phyloP scores from a whole-genome alignment of 1,140 invertebrate genomes.

The Drosophila parabipectinata region DNA sequence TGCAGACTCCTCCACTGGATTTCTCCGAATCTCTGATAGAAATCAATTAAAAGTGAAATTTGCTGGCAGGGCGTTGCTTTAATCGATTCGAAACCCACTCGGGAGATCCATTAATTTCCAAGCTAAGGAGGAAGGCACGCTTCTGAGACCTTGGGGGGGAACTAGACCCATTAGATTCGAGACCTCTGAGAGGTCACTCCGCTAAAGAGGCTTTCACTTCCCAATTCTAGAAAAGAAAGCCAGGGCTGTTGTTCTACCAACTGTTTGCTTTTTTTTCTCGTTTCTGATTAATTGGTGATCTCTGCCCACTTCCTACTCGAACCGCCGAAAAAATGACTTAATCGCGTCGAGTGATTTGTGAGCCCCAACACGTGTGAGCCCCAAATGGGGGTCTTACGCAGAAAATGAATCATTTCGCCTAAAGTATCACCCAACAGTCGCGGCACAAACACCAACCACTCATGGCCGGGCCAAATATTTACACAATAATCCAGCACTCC shows the following conservation, averaged over 20 bases:
- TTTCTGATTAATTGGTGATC: constrained; percentile 44
- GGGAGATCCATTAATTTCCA: constrained; percentile 62
- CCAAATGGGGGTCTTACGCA: constrained; percentile 24
- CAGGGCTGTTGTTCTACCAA: constrained; percentile 27
- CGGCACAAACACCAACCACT: constrained; percentile 29
- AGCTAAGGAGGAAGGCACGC: constrained; percentile 59
- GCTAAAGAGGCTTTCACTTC: constrained; percentile 32
- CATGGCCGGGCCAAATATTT: constrained; percentile 35
- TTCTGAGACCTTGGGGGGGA: constrained; percentile 28
- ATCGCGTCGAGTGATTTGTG: constrained; percentile 35
- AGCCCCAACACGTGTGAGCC: constrained; percentile 39
- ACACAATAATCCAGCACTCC: constrained; percentile 34
- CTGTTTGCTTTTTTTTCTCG: constrained; percentile 25
- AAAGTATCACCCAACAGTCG: constrained; percentile 10
- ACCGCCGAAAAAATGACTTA: constrained; percentile 41
- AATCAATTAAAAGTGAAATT: constrained; percentile 74
- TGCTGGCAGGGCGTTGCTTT: constrained; percentile 26
- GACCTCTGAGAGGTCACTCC: not conserved
- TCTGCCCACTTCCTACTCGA: constrained; percentile 35
- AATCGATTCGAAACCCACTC: constrained; percentile 32
- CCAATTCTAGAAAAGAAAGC: constrained; percentile 14
- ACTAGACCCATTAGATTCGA: constrained; percentile 64
- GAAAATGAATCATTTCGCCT: constrained; percentile 16
- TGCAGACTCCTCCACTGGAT: constrained; percentile 11
- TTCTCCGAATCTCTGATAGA: constrained; percentile 53